Base-by-base conservation (phyloP, 2,888 invertebrate genomes). In the Drosophila meridionalis region DNA sequence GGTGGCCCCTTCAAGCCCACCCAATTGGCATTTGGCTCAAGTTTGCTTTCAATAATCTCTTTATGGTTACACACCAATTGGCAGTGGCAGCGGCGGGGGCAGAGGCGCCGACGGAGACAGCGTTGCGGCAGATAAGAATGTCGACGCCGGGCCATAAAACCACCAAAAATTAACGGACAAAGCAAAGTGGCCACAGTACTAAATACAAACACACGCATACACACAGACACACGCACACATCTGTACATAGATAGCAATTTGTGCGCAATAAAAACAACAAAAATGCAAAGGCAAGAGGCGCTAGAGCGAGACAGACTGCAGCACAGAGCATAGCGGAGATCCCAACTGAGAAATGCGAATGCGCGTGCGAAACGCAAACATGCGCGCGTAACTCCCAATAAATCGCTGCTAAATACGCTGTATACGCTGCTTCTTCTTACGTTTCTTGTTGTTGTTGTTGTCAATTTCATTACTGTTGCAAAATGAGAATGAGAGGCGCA, bases 281-380 rank as follows among this genome's bases (percentile, higher is more conserved):
- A 28, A 59, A 20, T 57, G 9, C 26, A 38, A 36, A 36, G 11
- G 32, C 52, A 65, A 62, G 28, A 55, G 30, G 12, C 30, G 11
- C n/a, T 43, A 64, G 61, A 76, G 48, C 42, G 73, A 58, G 73
- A 77, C 36, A 67, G 76, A 50, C 7, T 59, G 52, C 34, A 55
- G n/a, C n/a, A 43, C 61, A 32, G 26, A 30, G 43, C 67, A 38
- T n/a, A 32, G 40, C 55, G 61, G 30, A 67, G 67, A 78, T 79
- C 55, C 60, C 70, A 68, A 68, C 40, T 65, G 58, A 61, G 67
- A 79, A 70, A 75, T 69, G 73, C 59, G 64, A 71, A 53, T 79
- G 87, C 80, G 83, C 80, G 85, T 82, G 87, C 76, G 76, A 84
- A 82, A 69, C 50, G 61, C 64, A 86, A 84, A 77, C 73, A 83